These are phyloP conservation scores for Agelas oroides DNA, from an alignment of 37 sponge, comb jelly and placozoan genomes.

Conservation along the genomic window DNA sequence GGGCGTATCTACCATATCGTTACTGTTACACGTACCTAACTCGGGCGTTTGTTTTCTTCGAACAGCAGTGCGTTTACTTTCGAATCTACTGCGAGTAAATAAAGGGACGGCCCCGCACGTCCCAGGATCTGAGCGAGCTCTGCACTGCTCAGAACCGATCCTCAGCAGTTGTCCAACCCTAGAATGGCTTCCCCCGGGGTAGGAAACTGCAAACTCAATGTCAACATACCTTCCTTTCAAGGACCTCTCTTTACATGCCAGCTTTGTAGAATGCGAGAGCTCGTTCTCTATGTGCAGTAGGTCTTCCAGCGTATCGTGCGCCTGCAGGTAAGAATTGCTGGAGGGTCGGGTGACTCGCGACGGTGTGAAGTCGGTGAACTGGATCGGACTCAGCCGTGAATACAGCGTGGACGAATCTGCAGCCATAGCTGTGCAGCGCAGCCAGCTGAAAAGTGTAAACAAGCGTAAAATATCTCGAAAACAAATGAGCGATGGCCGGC, in stretches of 20 bases:
- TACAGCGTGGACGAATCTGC: neutral
- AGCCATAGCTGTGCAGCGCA: too few species aligned
- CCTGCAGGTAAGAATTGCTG: constrained; percentile 50
- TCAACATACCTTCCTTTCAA: constrained; percentile 23
- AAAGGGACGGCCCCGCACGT: neutral
- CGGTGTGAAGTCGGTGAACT: constrained; percentile 34
- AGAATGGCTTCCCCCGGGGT: neutral
- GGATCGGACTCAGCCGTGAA: neutral
- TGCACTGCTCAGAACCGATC: too few species aligned
- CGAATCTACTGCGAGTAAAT: neutral
- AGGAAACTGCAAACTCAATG: constrained; percentile 4
- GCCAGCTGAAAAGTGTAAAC: too few species aligned
- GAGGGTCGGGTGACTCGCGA: constrained; percentile 58
- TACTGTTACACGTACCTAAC: too few species aligned
- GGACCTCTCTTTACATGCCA: neutral
- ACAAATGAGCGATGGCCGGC: too few species aligned
- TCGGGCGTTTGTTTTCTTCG: neutral
- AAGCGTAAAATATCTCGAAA: too few species aligned
- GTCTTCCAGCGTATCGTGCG: constrained; percentile 4
- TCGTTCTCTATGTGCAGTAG: neutral
- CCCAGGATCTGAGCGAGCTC: too few species aligned
- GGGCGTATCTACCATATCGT: too few species aligned
- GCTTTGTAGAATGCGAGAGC: neutral
- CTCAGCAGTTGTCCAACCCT: neutral
- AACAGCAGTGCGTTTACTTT: constrained; percentile 3